phyloP scores from a whole-genome alignment of 2,888 invertebrate species.

The Xiphydria camelus region DNA sequence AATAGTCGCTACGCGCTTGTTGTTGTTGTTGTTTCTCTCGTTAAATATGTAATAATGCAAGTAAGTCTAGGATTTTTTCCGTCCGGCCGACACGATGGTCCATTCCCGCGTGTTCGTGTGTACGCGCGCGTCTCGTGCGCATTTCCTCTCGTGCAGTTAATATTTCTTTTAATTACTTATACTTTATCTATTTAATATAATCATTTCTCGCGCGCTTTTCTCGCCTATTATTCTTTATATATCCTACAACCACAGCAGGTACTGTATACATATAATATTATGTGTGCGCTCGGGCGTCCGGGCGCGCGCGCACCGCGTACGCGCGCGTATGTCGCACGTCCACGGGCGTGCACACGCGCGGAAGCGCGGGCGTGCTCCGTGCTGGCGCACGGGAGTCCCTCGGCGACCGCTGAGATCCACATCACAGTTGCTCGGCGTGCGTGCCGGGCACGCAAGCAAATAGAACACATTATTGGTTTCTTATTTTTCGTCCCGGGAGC shows the following conservation, averaged over 20 bases:
- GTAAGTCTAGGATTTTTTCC: slow-evolving; percentile 25
- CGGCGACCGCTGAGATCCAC: slow-evolving; percentile 16
- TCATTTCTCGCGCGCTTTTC: slow-evolving; percentile 5
- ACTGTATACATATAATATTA: slow-evolving; percentile 15
- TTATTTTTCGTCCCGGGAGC: no score
- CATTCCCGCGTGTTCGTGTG: slow-evolving; percentile 8
- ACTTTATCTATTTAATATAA: slow-evolving; percentile 1
- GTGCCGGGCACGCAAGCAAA: slow-evolving; percentile 5
- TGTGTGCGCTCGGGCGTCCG: slow-evolving; percentile 7
- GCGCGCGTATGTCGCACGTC: no score
- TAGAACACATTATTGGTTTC: slow-evolving; percentile 21
- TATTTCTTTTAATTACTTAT: neutral
- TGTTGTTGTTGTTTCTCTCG: neutral
- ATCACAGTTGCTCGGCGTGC: slow-evolving; percentile 13
- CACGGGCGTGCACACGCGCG: no score
- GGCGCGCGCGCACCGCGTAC: neutral
- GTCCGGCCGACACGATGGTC: slow-evolving; percentile 24
- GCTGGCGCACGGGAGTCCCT: slow-evolving; percentile 9
- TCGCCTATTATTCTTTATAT: slow-evolving; percentile 11
- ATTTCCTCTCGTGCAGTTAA: no score
- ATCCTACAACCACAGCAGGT: slow-evolving; percentile 24
- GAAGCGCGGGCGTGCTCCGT: neutral
- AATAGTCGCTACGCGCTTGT: slow-evolving; percentile 14
- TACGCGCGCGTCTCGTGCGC: neutral
- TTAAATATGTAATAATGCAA: slow-evolving; percentile 23